Conservation (phyloP, 1,140 invertebrate species). For the Zaprionus ghesquierei region DNA sequence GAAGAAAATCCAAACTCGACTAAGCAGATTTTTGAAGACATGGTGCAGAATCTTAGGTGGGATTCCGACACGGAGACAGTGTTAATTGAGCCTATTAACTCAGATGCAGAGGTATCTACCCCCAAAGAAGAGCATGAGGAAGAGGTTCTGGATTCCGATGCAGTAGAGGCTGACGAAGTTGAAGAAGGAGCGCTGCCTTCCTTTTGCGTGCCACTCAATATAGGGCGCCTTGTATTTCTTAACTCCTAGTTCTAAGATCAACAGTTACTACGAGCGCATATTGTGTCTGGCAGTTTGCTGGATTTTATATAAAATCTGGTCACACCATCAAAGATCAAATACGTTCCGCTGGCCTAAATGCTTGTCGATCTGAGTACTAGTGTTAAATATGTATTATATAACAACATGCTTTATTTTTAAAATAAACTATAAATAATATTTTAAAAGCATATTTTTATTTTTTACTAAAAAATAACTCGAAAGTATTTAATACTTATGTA, state of each 20-base stretch:
- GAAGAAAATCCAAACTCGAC: neutral
- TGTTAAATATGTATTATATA: neutral
- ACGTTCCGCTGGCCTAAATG: no score
- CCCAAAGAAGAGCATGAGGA: neutral
- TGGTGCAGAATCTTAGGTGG: neutral
- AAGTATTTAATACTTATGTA: neutral
- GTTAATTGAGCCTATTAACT: neutral
- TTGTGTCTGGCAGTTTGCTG: neutral
- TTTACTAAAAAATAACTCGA: neutral
- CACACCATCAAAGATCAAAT: no score
- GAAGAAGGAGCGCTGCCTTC: conserved; percentile 5
- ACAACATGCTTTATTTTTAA: neutral
- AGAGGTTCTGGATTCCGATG: neutral
- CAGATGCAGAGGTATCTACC: neutral
- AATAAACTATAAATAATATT: neutral
- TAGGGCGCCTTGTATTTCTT: neutral
- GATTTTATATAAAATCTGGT: no score
- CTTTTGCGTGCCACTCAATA: neutral
- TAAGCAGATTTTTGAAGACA: neutral
- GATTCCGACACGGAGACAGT: neutral
- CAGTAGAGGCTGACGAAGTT: neutral
- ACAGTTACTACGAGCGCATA: neutral
- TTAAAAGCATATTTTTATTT: neutral
- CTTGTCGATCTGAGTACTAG: no score
- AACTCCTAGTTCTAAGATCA: neutral